phyloP scores from a whole-genome alignment of 2,888 invertebrate genomes.

The Hedychridium roseum region DNA sequence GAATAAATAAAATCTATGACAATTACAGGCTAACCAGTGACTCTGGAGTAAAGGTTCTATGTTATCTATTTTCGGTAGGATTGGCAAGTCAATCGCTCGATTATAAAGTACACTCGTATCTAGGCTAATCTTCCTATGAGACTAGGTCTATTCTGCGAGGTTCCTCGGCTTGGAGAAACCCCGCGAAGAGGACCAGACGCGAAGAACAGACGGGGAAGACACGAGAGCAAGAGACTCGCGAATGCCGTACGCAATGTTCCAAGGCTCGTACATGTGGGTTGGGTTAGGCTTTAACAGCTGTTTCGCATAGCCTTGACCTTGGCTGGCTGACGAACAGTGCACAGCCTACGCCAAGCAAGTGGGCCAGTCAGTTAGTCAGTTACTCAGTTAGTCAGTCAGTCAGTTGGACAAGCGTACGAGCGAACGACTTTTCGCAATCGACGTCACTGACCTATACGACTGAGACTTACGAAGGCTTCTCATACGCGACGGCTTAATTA shows the following conservation, averaged over 20 bases:
- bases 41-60: too few relatives aligned
- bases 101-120: too few relatives aligned
- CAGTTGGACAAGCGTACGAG: conserved; percentile 13
- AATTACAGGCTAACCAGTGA: too few relatives aligned
- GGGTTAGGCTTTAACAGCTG: conserved; percentile 50
- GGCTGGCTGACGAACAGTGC: conserved; percentile 30
- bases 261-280: conserved; percentile 34
- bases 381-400: conserved; percentile 9
- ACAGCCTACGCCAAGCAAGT: conserved; percentile 44
- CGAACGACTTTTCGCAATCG: conserved; percentile 47
- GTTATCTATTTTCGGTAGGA: too few relatives aligned
- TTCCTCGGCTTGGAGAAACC: too few relatives aligned
- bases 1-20: too few relatives aligned
- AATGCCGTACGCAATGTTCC: conserved; percentile 27
- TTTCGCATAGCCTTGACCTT: conserved; percentile 56
- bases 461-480: too few relatives aligned
- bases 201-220: conserved; percentile 15
- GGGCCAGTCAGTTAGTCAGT: conserved; percentile 28
- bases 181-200: conserved; percentile 11
- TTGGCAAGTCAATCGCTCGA: too few relatives aligned
- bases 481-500: too few relatives aligned
- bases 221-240: conserved; percentile 23
- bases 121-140: too few relatives aligned
- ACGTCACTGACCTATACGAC: conserved; percentile 51
- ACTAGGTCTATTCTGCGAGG: too few relatives aligned